A percentile compares a stretch with the other conserved stretches of the same genome.
phyloP scores from a whole-genome alignment of 1,140 invertebrate species.

The Glossosoma conforme region DNA sequence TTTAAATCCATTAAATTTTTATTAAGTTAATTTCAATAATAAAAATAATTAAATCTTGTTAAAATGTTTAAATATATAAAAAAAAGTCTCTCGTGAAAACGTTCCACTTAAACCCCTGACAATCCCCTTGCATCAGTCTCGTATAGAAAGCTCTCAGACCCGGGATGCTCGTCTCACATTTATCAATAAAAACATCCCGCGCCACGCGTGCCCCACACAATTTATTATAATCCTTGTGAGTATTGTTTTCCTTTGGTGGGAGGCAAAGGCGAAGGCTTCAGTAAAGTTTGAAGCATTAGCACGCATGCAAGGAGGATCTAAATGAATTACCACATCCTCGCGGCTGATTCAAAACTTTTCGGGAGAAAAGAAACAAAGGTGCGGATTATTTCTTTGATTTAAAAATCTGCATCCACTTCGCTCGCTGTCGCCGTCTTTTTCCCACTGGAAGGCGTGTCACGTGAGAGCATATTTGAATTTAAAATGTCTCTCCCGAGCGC shows the following conservation, averaged over 20 bases:
- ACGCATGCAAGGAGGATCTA: slow-evolving; percentile 23
- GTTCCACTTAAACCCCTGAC: too few species aligned
- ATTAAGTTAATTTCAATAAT: too few species aligned
- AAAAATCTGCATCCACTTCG: slow-evolving; percentile 11
- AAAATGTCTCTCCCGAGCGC: slow-evolving; percentile 18
- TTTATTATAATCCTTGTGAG: slow-evolving; percentile 29
- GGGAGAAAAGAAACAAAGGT: slow-evolving; percentile 20
- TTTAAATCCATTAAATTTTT: too few species aligned
- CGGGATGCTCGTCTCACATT: slow-evolving; percentile 4
- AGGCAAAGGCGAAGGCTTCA: not conserved
- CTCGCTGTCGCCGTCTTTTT: slow-evolving; percentile 1
- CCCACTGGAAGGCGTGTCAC: slow-evolving; percentile 10
- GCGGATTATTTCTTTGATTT: slow-evolving; percentile 22
- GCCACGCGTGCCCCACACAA: slow-evolving; percentile 10
- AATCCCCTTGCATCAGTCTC: too few species aligned
- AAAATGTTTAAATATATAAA: too few species aligned
- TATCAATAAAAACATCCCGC: slow-evolving; percentile 22
- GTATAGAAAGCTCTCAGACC: too few species aligned
- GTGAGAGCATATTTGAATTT: slow-evolving; percentile 28
- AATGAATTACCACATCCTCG: slow-evolving; percentile 23
- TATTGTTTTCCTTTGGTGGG: slow-evolving; percentile 22
- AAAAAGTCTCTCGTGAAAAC: too few species aligned
- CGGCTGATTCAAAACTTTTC: slow-evolving; percentile 25
- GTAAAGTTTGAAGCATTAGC: slow-evolving; percentile 18
- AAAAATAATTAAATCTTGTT: too few species aligned